These are phyloP conservation scores for Vanessa cardui DNA, from an alignment of 2,888 invertebrate genomes.

Conservation along the genomic window DNA sequence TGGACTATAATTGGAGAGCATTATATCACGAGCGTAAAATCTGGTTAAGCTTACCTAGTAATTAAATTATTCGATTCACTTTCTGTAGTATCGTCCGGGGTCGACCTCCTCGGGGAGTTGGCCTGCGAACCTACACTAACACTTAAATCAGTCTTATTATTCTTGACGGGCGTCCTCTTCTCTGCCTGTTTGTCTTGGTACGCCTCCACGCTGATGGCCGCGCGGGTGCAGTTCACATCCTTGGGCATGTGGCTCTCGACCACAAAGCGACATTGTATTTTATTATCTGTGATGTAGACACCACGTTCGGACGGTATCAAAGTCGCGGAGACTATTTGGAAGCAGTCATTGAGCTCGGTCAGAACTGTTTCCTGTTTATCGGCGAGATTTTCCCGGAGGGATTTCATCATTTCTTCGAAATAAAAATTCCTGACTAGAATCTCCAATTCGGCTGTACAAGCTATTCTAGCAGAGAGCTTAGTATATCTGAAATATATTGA, in stretches of 20 bases:
- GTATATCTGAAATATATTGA: conserved; percentile 82
- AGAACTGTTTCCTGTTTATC: conserved; percentile 74
- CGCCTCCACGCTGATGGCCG: conserved; percentile 85
- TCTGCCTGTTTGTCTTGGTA: conserved; percentile 63
- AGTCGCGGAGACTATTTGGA: conserved; percentile 79
- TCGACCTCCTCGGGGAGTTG: conserved; percentile 64
- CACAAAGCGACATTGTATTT: conserved; percentile 66
- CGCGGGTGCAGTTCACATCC: conserved; percentile 84
- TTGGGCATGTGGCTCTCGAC: conserved; percentile 82
- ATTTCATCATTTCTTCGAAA: conserved; percentile 91
- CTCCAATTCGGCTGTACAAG: conserved; percentile 89
- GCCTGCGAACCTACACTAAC: conserved; percentile 61
- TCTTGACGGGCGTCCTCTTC: conserved; percentile 65
- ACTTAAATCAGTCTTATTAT: conserved; percentile 78
- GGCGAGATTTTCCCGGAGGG: conserved; percentile 78
- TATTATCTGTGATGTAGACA: conserved; percentile 74
- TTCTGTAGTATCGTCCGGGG: conserved; percentile 51
- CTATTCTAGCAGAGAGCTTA: conserved; percentile 90
- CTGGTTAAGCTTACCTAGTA: conserved; percentile 61
- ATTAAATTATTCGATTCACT: conserved; percentile 61
- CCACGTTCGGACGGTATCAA: conserved; percentile 82
- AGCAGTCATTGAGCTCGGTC: conserved; percentile 81
- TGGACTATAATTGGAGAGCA: too few relatives aligned
- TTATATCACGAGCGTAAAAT: background rate
- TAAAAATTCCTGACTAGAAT: conserved; percentile 89